Evolutionary conservation across 2,888 invertebrate genomes (phyloP), one percentile per base, ranked within the genome.

Genomic region (Noctua pronuba): DNA sequence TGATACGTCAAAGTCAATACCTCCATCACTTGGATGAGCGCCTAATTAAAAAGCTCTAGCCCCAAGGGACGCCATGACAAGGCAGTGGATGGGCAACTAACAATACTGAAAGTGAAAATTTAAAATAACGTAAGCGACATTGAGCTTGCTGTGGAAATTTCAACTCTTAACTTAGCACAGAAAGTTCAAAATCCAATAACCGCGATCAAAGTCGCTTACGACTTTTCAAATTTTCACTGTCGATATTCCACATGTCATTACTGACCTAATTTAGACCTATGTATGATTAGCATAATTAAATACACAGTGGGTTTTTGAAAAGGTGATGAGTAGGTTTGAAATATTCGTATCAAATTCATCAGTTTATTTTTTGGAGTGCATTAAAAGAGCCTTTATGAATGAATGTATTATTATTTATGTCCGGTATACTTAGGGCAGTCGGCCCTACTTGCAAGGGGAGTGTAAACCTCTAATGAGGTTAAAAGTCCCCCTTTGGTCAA

Each of bases 21-120:
- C 75, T 84, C 35, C 65, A 72, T 79, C 79, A 82, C 0, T 68
- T 46, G 82, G 84, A 82, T 69, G 49, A 71, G 55, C 58, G 65
- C 49, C 78, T 82, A 84, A 84, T 82, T 85, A 82, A 73, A 80
- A 79, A 65, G 24, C 49, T 72, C n/a, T 60, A 31, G 82, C 85
- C 82, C 21, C 58, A 3, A 70, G 85, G 66, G 83, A 78, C 55
- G 21, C 31, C 46, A 69, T 76, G 84, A 84, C 73, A 72, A 69
- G 58, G 64, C 62, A 52, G 66, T 38, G 68, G 62, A 72, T 67
- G 69, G 75, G 73, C 71, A 62, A 62, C 38, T 64, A 52, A 62
- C 16, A 52, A 67, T 62, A n/a, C 18, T 60, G 60, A 18, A 31
- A 7, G 6, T 18, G 8, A n/a, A 65, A 1, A 10, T 11, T 41